A percentile compares a stretch with the other conserved stretches of the same genome.
phyloP scores from a whole-genome alignment of 2,888 invertebrate species.

The Watsonalla binaria region DNA sequence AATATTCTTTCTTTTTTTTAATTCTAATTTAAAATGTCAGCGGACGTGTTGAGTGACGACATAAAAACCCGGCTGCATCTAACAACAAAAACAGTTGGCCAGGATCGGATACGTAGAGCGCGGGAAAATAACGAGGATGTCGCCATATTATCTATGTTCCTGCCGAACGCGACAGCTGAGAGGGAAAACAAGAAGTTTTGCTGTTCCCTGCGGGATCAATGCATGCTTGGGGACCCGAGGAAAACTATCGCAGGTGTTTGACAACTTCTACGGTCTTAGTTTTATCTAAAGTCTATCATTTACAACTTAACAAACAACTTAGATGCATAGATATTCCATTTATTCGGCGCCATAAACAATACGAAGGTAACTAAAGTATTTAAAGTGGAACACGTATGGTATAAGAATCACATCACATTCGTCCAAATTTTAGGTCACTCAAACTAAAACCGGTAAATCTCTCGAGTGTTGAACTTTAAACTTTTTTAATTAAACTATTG shows the following conservation, averaged over 20 bases:
- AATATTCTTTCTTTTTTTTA: constrained; percentile 18
- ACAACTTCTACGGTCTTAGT: constrained; percentile 10
- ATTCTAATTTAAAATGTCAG: constrained; percentile 77
- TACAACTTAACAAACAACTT: too few relatives aligned
- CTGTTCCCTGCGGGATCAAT: constrained; percentile 86
- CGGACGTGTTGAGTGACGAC: constrained; percentile 88
- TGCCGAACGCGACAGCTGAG: constrained; percentile 82
- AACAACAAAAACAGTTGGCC: constrained; percentile 89
- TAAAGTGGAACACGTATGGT: too few relatives aligned
- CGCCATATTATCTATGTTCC: constrained; percentile 91
- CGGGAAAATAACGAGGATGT: constrained; percentile 92
- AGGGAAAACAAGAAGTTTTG: constrained; percentile 86
- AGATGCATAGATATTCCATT: too few relatives aligned
- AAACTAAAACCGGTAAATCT: too few relatives aligned
- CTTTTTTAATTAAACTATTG: too few relatives aligned
- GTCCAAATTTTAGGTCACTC: too few relatives aligned
- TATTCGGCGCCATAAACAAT: too few relatives aligned
- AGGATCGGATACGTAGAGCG: constrained; percentile 87
- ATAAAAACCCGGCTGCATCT: constrained; percentile 85
- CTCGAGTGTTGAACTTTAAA: too few relatives aligned
- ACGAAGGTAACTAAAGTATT: too few relatives aligned
- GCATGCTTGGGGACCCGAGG: constrained; percentile 86
- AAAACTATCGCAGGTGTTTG: constrained; percentile 87
- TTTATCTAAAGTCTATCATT: too few relatives aligned
- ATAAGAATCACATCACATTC: too few relatives aligned